Percentiles rank a stretch among this genome's conserved stretches.
phyloP scores from a whole-genome alignment of 2,888 invertebrate genomes.

The Matsumyia berberina region DNA sequence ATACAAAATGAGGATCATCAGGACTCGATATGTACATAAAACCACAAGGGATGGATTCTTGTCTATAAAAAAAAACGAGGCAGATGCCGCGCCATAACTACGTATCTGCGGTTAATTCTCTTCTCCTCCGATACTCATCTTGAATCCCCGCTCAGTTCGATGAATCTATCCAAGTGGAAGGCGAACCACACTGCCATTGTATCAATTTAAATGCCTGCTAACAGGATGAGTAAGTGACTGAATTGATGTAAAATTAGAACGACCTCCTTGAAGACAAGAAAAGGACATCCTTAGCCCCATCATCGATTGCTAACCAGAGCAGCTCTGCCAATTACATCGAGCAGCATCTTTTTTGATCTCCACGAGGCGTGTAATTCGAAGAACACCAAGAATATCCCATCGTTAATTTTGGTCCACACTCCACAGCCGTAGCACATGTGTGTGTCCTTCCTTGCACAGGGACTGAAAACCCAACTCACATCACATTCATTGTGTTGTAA shows the following conservation, averaged over 20 bases:
- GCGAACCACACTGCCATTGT: constrained; percentile 47
- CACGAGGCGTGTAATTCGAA: constrained; percentile 64
- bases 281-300: constrained; percentile 67
- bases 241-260: constrained; percentile 47
- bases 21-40: background rate
- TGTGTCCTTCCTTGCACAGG: constrained; percentile 11
- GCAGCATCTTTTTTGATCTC: constrained; percentile 72
- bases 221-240: constrained; percentile 26
- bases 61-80: constrained; percentile 22
- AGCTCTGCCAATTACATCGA: constrained; percentile 23
- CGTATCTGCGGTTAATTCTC: constrained; percentile 49
- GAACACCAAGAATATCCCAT: constrained; percentile 55
- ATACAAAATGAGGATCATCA: constrained; percentile 18
- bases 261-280: constrained; percentile 67
- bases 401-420: constrained; percentile 60
- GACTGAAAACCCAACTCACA: constrained; percentile 2
- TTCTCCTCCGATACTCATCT: constrained; percentile 36
- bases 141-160: constrained; percentile 32
- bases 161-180: constrained; percentile 40
- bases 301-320: constrained; percentile 43
- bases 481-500: constrained; percentile 15
- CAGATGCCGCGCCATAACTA: constrained; percentile 45
- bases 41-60: background rate
- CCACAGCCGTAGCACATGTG: background rate
- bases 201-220: constrained; percentile 30